Evolutionary conservation across 2,888 invertebrate genomes (phyloP), one percentile per base, ranked within the genome.

Genomic region (Cybosia mesomella): DNA sequence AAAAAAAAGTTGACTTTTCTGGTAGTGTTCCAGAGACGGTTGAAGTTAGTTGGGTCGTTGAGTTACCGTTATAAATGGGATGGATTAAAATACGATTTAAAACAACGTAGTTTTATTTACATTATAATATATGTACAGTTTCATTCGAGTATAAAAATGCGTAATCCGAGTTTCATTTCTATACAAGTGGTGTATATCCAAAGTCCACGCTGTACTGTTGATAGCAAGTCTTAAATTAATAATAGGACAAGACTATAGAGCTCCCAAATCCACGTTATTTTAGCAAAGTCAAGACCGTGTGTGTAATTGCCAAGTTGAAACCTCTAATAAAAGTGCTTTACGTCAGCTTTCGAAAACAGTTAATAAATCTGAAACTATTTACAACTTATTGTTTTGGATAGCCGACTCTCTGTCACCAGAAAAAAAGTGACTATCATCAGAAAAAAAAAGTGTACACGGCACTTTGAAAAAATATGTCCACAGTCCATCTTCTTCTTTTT

Each of bases 51-150:
- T 49, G 28, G 49, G 24, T 61, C n/a, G n/a, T n/a, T n/a, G n/a
- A n/a, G n/a, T n/a, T 61, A 49, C 11, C n/a, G 43, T 61, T 49
- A n/a, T 61, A 28, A 10, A 22, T 43, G 18, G 28, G 28, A 43
- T 60, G 43, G 18, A 61, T 28, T 28, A 61, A 61, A 43, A 49
- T 43, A n/a, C 8, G 18, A n/a, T 24, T 61, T 49, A 21, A 61
- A 28, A 61, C 24, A 60, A 60, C 24, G n/a, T n/a, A 49, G 49
- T 61, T 61, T 61, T 61, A 61, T 61, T 61, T 61, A 61, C 61
- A 49, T 11, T 18, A 15, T 43, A 15, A 43, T 55, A 10, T 55
- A 55, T 49, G n/a, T 49, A 49, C 49, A 49, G 18, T 49, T 49
- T 49, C 3, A 49, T n/a, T 10, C 8, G 5, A 28, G 28, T 28